phyloP scores from a whole-genome alignment of 2,888 invertebrate species.

The Drosophila meridiana region DNA sequence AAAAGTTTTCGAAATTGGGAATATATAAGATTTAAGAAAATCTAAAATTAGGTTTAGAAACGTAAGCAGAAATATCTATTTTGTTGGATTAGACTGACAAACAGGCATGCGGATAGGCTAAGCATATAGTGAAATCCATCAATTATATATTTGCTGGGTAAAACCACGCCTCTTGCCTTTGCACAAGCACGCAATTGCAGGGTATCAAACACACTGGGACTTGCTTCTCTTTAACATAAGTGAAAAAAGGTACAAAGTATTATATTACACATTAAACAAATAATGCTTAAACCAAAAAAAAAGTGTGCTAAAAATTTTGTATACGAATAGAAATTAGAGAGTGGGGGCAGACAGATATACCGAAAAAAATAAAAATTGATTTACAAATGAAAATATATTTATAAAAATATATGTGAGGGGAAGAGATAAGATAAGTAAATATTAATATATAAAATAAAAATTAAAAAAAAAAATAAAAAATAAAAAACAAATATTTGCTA shows the following conservation, averaged over 20 bases:
- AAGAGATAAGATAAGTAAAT: not conserved
- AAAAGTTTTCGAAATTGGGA: too few species aligned
- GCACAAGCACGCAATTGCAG: not conserved
- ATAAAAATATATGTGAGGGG: not conserved
- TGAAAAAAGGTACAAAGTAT: constrained; percentile 77
- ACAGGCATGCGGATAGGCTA: not conserved
- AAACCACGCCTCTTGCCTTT: not conserved
- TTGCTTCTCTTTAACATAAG: constrained; percentile 36
- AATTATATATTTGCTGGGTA: not conserved
- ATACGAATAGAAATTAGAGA: constrained; percentile 16
- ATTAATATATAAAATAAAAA: not conserved
- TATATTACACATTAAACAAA: constrained; percentile 72
- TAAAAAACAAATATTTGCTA: constrained; percentile 51
- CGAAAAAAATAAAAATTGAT: constrained; percentile 22
- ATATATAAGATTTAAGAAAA: too few species aligned
- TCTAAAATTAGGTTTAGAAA: too few species aligned
- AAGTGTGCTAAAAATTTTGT: constrained; percentile 70
- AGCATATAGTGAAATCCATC: not conserved
- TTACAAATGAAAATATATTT: constrained; percentile 19
- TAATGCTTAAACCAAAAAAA: constrained; percentile 62
- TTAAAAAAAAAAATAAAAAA: not conserved
- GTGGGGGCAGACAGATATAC: constrained; percentile 9
- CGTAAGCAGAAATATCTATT: not conserved
- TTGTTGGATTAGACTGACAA: not conserved
- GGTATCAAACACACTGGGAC: constrained; percentile 55